These are phyloP conservation scores for Tinamus major DNA, from an alignment of 2,797 vertebrate species.

Conservation along the genomic window DNA sequence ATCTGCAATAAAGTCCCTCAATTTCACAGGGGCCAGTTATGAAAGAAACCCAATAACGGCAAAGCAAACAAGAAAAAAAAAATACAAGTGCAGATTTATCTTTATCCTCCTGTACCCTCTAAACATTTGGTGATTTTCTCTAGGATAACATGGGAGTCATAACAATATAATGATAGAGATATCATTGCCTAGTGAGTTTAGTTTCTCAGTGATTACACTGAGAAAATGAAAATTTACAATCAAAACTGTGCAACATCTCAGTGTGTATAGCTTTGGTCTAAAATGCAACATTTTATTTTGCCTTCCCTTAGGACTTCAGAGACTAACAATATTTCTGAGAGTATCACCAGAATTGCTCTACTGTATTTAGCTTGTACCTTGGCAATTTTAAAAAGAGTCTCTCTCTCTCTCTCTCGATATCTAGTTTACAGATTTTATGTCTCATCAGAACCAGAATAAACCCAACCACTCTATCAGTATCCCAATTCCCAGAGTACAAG, in stretches of 20 bases:
- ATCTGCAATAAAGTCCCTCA: not conserved
- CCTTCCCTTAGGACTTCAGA: not conserved
- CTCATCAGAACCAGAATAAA: not conserved
- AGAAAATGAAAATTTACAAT: not conserved
- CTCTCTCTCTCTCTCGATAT: not conserved
- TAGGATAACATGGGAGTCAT: not conserved
- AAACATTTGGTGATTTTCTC: not conserved
- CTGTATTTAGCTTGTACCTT: not conserved
- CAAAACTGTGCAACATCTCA: not conserved
- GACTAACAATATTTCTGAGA: not conserved
- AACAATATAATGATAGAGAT: not conserved
- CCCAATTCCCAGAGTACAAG: not conserved
- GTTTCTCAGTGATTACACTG: not conserved
- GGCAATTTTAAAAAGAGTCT: not conserved
- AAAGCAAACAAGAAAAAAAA: not conserved
- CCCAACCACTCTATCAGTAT: not conserved
- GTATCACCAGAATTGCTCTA: not conserved
- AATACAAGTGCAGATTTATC: rapidly evolving
- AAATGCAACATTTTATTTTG: not conserved
- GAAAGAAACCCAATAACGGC: not conserved
- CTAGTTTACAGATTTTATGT: not conserved
- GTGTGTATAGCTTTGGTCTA: not conserved
- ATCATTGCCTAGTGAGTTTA: not conserved
- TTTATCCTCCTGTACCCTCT: not conserved
- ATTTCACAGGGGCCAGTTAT: not conserved